A percentile compares a stretch with the other conserved stretches of the same genome.
Conservation (phyloP, 2,888 invertebrate genomes). For the Zeuzera pyrina region DNA sequence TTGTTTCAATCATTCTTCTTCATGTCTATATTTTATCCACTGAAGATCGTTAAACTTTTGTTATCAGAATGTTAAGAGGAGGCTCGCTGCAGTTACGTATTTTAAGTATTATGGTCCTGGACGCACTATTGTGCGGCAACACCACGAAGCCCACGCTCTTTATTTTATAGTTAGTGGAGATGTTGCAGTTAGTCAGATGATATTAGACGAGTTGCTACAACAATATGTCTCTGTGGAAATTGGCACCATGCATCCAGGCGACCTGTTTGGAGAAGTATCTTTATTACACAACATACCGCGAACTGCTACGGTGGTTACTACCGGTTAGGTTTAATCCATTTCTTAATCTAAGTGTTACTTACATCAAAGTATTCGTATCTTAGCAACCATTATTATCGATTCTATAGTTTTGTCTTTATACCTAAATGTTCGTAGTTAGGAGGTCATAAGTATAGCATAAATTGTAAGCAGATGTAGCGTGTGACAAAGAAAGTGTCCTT, state of each 20-base stretch:
- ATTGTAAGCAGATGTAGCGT: too few species aligned
- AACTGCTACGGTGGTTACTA: constrained; percentile 73
- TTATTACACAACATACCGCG: constrained; percentile 74
- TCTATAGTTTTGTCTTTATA: too few species aligned
- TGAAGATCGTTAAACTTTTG: too few species aligned
- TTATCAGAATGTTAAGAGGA: constrained; percentile 70
- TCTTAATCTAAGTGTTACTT: too few species aligned
- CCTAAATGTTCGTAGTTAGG: too few species aligned
- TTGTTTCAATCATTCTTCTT: neutral
- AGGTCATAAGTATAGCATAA: too few species aligned
- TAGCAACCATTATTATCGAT: too few species aligned
- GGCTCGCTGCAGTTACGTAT: constrained; percentile 73
- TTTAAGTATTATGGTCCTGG: constrained; percentile 75
- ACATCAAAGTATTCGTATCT: too few species aligned
- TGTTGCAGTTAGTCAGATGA: constrained; percentile 56
- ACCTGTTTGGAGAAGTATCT: constrained; percentile 79
- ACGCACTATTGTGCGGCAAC: constrained; percentile 75
- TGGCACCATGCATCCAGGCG: constrained; percentile 69
- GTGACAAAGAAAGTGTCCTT: too few species aligned
- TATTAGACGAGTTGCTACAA: constrained; percentile 64
- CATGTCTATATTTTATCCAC: too few species aligned
- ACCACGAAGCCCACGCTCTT: constrained; percentile 71
- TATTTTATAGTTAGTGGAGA: constrained; percentile 78
- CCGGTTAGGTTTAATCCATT: too few species aligned
- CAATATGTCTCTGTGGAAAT: constrained; percentile 56